phyloP scores from a whole-genome alignment of 2,888 invertebrate genomes.

The Charanyca ferruginea region DNA sequence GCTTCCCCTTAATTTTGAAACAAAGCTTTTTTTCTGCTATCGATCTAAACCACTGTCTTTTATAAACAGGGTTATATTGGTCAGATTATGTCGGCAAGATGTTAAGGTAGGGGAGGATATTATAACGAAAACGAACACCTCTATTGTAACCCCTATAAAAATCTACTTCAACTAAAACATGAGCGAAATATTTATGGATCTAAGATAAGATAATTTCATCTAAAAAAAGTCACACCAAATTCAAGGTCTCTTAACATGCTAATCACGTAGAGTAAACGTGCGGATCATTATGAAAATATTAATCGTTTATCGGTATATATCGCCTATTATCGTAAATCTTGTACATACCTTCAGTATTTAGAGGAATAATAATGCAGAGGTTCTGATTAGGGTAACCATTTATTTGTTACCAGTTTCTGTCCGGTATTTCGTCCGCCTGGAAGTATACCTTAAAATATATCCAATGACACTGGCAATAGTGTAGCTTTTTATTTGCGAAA shows the following conservation, averaged over 20 bases:
- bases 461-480: too few species aligned
- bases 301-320: conserved; percentile 50
- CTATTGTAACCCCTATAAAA: too few species aligned
- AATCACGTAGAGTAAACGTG: conserved; percentile 56
- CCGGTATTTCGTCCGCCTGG: too few species aligned
- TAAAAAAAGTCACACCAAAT: conserved; percentile 4
- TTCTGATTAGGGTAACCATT: conserved; percentile 28
- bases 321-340: conserved; percentile 59
- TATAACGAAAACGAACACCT: too few species aligned
- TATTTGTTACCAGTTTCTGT: not conserved
- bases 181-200: not conserved
- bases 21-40: not conserved
- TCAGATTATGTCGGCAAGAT: too few species aligned
- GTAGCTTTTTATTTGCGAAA: too few species aligned
- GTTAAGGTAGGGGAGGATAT: too few species aligned
- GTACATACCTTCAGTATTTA: conserved; percentile 50
- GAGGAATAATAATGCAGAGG: conserved; percentile 45
- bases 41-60: too few species aligned
- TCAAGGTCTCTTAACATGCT: conserved; percentile 30
- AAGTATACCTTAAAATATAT: too few species aligned
- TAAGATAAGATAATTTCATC: not conserved
- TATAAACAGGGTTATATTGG: too few species aligned
- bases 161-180: too few species aligned
- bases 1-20: too few species aligned
- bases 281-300: conserved; percentile 56